A percentile compares a stretch with the other conserved stretches of the same genome.
Conservation (phyloP, 2,113 vertebrate species). For the Notothenia coriiceps region DNA sequence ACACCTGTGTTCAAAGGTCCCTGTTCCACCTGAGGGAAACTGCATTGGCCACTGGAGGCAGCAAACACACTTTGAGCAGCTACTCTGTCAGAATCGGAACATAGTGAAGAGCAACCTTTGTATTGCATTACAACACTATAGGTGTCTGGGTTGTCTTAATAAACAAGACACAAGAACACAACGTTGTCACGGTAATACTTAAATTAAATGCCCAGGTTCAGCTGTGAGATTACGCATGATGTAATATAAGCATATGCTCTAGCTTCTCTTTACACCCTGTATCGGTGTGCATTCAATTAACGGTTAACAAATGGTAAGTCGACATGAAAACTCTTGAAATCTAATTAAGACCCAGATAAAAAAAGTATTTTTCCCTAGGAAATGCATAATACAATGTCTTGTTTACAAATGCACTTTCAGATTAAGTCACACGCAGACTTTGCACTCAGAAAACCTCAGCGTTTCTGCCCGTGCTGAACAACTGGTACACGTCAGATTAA, state of each 20-base stretch:
- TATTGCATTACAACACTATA: no score
- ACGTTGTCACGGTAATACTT: not conserved
- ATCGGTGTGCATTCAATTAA: not conserved
- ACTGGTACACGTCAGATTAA: constrained; percentile 54
- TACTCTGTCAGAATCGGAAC: not conserved
- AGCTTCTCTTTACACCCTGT: not conserved
- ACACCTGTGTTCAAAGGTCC: not conserved
- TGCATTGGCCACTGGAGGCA: not conserved
- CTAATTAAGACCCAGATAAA: not conserved
- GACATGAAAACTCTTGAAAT: not conserved
- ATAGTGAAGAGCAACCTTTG: not conserved
- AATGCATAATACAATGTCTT: not conserved
- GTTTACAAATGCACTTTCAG: not conserved
- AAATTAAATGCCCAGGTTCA: not conserved
- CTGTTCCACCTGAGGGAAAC: not conserved
- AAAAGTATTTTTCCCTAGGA: not conserved
- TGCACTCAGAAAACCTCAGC: not conserved
- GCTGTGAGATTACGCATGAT: not conserved
- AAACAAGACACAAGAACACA: not conserved
- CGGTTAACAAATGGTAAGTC: no score
- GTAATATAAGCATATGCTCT: not conserved
- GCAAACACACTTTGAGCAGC: not conserved
- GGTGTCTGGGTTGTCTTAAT: not conserved
- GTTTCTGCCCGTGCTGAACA: constrained; percentile 19
- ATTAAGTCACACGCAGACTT: not conserved